Percentiles rank a stretch among this genome's conserved stretches.
phyloP scores from a whole-genome alignment of 2,888 invertebrate genomes.

The Pterobdella sp. region DNA sequence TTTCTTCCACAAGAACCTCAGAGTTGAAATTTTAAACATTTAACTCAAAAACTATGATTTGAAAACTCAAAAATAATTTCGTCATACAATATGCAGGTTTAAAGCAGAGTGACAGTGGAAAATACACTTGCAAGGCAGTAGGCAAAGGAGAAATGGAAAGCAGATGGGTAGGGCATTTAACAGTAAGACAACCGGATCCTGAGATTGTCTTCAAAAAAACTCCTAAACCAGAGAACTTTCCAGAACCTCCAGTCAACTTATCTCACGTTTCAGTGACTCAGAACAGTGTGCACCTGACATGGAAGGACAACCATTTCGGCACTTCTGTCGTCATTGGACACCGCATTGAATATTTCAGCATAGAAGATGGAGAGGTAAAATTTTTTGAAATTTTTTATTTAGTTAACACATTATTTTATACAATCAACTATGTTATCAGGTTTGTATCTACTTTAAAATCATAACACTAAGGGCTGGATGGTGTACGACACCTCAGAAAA shows the following conservation, averaged over 20 bases:
- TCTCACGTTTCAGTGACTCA: conserved; percentile 33
- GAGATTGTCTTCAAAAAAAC: conserved; percentile 44
- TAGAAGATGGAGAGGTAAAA: conserved; percentile 56
- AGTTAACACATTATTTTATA: no score
- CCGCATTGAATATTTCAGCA: conserved; percentile 43
- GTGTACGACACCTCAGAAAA: conserved; percentile 56
- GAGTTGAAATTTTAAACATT: no score
- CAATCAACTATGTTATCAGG: no score
- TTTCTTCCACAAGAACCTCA: no score
- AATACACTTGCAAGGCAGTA: conserved; percentile 74
- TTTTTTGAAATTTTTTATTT: not conserved
- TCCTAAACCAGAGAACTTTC: conserved; percentile 39
- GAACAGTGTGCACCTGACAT: conserved; percentile 35
- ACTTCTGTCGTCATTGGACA: conserved; percentile 35
- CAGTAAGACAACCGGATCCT: conserved; percentile 44
- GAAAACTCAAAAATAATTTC: no score
- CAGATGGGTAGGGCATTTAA: conserved; percentile 28
- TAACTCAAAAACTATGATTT: no score
- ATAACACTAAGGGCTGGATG: conserved; percentile 58
- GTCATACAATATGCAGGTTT: conserved; percentile 45
- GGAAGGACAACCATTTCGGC: conserved; percentile 38
- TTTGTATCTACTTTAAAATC: no score
- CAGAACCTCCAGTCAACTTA: conserved; percentile 36
- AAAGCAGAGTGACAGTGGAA: conserved; percentile 63
- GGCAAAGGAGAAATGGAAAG: conserved; percentile 67